Conservation (phyloP, 2,797 vertebrate species). For the Phoebastria nigripes region DNA sequence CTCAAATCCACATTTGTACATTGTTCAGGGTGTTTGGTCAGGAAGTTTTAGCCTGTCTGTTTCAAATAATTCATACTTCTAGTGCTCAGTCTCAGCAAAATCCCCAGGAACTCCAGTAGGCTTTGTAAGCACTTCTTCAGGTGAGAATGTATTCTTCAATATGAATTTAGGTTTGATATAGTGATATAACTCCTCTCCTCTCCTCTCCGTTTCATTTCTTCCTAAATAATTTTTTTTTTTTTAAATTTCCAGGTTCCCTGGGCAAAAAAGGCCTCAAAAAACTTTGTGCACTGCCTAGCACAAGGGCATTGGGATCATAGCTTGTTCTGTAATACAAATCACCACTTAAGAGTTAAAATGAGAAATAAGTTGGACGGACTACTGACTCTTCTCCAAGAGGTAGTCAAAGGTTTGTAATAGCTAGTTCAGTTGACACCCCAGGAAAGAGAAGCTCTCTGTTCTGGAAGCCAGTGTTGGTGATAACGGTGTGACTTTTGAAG, state of each 20-base stretch:
- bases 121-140: neutral
- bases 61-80: neutral
- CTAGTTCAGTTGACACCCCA: neutral
- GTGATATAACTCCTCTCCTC: neutral
- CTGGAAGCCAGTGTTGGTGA: neutral
- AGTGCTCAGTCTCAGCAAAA: neutral
- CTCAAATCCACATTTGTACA: neutral
- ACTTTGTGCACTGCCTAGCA: neutral
- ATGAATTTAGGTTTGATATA: neutral
- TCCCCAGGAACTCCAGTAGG: neutral
- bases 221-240: neutral
- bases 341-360: neutral
- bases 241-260: neutral
- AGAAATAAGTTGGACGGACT: neutral
- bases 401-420: neutral
- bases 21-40: neutral
- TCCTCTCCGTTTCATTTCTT: neutral
- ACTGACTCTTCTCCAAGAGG: neutral
- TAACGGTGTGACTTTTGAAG: neutral
- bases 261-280: neutral
- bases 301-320: neutral
- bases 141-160: neutral
- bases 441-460: neutral
- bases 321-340: neutral
- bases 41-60: neutral